These are phyloP conservation scores for Drosophila novamexicana DNA, from an alignment of 1,140 invertebrate species.

Conservation along the genomic window DNA sequence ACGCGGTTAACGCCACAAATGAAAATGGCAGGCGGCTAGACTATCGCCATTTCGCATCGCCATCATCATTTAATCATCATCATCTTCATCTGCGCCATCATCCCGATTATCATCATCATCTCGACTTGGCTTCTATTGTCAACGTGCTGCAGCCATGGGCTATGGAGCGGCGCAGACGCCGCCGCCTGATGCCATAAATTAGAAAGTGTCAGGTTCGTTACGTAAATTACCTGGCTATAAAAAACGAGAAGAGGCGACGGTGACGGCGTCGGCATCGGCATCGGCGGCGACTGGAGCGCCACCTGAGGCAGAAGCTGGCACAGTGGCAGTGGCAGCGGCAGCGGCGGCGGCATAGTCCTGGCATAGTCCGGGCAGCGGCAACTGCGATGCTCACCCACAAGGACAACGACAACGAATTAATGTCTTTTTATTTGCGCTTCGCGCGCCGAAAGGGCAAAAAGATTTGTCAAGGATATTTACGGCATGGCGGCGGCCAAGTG, in stretches of 20 bases:
- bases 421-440: constrained; percentile 81
- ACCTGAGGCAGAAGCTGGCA: constrained; percentile 22
- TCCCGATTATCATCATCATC: constrained; percentile 17
- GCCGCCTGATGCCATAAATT: constrained; percentile 72
- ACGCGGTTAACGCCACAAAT: constrained; percentile 44
- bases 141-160: constrained; percentile 17
- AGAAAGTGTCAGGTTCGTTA: constrained; percentile 84
- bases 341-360: constrained; percentile 2
- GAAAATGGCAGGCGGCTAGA: constrained; percentile 46
- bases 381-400: constrained; percentile 29
- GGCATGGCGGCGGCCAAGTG: constrained; percentile 41
- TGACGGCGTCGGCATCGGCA: constrained; percentile 1
- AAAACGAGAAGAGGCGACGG: constrained; percentile 47
- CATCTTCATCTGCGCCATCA: constrained; percentile 15
- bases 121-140: constrained; percentile 43
- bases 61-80: constrained; percentile 45
- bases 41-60: constrained; percentile 38
- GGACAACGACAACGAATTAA: constrained; percentile 77
- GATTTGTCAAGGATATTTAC: constrained; percentile 83
- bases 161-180: constrained; percentile 21
- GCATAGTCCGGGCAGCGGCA: constrained; percentile 5
- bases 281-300: constrained; percentile 41
- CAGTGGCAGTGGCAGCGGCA: background rate
- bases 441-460: constrained; percentile 80
- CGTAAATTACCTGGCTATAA: constrained; percentile 83